phyloP scores from a whole-genome alignment of 2,888 invertebrate species.

The Oscheius sp. region DNA sequence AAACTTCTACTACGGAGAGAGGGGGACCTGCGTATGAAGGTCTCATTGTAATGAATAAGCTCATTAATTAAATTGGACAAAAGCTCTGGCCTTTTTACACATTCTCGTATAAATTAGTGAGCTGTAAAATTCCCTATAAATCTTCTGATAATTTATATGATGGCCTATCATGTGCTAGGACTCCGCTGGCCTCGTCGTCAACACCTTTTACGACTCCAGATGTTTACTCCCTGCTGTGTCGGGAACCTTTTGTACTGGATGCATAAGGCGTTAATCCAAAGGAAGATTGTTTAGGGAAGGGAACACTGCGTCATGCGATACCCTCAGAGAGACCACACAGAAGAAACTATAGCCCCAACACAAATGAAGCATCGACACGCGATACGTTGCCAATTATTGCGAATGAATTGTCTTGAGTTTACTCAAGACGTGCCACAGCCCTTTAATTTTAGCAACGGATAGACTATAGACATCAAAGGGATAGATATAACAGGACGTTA shows the following conservation, averaged over 20 bases:
- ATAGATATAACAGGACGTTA: neutral
- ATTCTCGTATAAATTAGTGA: no score
- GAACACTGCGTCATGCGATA: slow-evolving; percentile 7
- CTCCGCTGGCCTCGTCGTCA: neutral
- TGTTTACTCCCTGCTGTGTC: slow-evolving; percentile 23
- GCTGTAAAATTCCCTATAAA: neutral
- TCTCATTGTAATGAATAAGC: no score
- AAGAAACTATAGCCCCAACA: slow-evolving; percentile 25
- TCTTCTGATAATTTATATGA: neutral
- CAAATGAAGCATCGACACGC: slow-evolving; percentile 27
- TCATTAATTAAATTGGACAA: no score
- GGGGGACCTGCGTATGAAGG: no score
- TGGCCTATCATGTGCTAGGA: neutral
- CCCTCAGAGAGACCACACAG: slow-evolving; percentile 6
- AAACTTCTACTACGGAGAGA: slow-evolving; percentile 16
- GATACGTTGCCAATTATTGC: slow-evolving; percentile 25
- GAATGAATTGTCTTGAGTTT: slow-evolving; percentile 7
- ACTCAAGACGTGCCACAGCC: slow-evolving; percentile 1
- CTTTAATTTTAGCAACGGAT: neutral
- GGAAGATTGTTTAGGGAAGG: neutral
- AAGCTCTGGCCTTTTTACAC: no score
- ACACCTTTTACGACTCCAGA: slow-evolving; percentile 16
- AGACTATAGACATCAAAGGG: neutral
- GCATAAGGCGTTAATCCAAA: slow-evolving; percentile 10
- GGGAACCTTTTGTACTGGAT: slow-evolving; percentile 17